Evolutionary conservation across 2,113 vertebrate species (phyloP).

Genomic region (Myocastor coypus): DNA sequence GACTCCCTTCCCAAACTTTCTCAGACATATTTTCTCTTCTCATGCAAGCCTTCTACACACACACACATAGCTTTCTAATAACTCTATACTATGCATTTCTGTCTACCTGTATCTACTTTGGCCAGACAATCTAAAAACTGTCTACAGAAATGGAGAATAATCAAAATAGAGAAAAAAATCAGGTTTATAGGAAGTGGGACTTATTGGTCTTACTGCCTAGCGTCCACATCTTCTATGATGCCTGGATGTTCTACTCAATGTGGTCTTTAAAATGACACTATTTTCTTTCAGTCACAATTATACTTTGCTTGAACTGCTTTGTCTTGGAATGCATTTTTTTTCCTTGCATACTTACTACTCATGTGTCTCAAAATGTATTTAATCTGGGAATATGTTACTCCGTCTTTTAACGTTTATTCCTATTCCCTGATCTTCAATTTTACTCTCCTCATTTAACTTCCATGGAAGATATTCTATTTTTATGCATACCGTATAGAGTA

Average conservation of each 20-base stretch:
- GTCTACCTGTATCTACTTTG: not conserved
- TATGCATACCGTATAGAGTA: not conserved
- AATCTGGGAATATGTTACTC: not conserved
- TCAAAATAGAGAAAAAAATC: not conserved
- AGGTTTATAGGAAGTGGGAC: not conserved
- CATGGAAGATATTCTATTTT: conserved; percentile 9
- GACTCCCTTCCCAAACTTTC: not conserved
- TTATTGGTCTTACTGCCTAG: not conserved
- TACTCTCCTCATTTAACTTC: not conserved
- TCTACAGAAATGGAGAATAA: not conserved
- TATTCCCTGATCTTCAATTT: not conserved
- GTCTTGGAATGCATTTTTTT: conserved; percentile 4
- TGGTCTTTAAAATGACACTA: not conserved
- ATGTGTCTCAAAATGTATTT: not conserved
- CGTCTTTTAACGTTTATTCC: not conserved
- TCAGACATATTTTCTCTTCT: not conserved
- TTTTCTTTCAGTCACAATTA: not conserved
- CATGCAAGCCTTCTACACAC: not conserved
- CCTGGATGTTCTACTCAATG: rapidly evolving
- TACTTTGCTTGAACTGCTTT: not conserved
- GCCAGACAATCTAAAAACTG: not conserved
- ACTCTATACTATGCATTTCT: rapidly evolving
- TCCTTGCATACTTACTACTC: not conserved
- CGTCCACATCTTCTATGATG: not conserved
- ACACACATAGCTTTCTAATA: not conserved